Base-by-base conservation (phyloP, 2,888 invertebrate species). In the Drosophila engyochracea region DNA sequence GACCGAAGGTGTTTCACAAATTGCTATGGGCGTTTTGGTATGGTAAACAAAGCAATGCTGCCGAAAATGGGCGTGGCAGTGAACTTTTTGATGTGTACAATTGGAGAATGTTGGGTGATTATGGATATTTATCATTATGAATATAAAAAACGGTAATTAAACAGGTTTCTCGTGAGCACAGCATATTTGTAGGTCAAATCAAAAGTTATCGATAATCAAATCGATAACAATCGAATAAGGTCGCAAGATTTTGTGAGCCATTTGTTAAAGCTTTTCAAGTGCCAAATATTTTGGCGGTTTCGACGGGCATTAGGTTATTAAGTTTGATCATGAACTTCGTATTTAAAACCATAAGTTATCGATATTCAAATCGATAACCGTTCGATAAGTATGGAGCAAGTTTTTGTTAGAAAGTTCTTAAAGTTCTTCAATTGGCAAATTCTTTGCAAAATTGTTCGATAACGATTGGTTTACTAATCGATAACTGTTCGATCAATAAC, bases 1-100 rank as follows among this genome's bases (percentile, higher is more conserved):
- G 68, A 58, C n/a, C 37, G 54, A 71, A 88, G 89, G 90, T 85
- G 84, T 85, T 90, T 65, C 68, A 71, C 89, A 90, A 90, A 85
- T 90, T 83, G 90, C 52, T 70, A 67, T 71, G 69, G 85, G 72
- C 55, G 63, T 61, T 64, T 74, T 66, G 49, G 39, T 57, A 66
- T 74, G 68, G 70, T 71, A 71, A 71, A 57, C 73, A 83, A 51
- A 69, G 62, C 69, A 79, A 70, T 68, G 82, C 41, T 79, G 83
- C 41, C 47, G 51, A 70, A 71, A 73, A 47, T 35, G 19, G 90
- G 84, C 77, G 89, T 76, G 73, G 57, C 70, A 51, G 14, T n/a
- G 16, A 33, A 22, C 31, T 19, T 52, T 57, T 52, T 33, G 54
- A 74, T 64, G 57, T 52, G 28, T 4, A 10, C 47, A 25, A 33